These are phyloP conservation scores for Neopelma chrysocephalum DNA, from an alignment of 2,797 vertebrate genomes.

Conservation along the genomic window DNA sequence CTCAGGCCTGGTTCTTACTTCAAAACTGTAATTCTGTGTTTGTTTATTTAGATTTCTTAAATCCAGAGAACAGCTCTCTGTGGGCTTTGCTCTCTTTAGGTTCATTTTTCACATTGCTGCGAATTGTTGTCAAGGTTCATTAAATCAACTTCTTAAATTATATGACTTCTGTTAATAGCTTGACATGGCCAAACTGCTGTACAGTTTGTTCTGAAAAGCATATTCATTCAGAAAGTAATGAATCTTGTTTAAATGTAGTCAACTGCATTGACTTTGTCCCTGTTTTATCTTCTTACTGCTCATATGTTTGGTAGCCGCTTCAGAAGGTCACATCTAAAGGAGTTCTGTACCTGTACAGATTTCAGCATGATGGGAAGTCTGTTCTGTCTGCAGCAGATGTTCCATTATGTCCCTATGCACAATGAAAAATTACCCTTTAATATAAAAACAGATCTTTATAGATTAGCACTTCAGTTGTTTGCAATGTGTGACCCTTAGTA, in stretches of 20 bases:
- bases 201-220: neutral
- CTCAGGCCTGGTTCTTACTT: neutral
- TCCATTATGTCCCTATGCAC: neutral
- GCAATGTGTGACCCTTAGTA: fast-evolving
- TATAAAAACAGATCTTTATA: neutral
- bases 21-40: neutral
- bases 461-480: neutral
- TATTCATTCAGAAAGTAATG: constrained; percentile 31
- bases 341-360: neutral
- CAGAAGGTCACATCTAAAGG: neutral
- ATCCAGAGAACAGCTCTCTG: neutral
- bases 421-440: neutral
- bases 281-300: neutral
- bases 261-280: neutral
- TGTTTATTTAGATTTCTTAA: neutral
- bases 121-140: neutral
- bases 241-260: constrained; percentile 15
- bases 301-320: neutral
- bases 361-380: neutral
- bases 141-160: neutral
- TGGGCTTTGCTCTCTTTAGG: neutral
- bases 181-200: neutral
- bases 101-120: neutral
- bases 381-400: neutral
- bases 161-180: neutral